These are phyloP conservation scores for Hyperoplus lanceolatus DNA, from an alignment of 2,797 vertebrate genomes.

Conservation along the genomic window DNA sequence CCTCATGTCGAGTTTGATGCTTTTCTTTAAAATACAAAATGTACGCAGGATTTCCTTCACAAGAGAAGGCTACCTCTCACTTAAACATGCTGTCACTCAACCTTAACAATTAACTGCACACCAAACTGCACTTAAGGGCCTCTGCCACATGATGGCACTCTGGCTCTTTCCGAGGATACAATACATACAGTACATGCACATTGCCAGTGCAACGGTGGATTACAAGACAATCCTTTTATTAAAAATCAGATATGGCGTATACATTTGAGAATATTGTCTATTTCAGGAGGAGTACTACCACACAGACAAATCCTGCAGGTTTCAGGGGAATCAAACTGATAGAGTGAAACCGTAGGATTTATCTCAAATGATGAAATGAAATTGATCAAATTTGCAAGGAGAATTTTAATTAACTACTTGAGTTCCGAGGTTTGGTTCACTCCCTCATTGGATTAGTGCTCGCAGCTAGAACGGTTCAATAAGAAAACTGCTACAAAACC, in stretches of 20 bases:
- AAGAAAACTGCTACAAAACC: slow-evolving; percentile 55
- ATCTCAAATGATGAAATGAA: slow-evolving; percentile 77
- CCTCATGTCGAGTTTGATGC: background rate
- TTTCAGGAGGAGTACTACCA: slow-evolving; percentile 75
- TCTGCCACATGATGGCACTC: slow-evolving; percentile 75
- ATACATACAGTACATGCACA: background rate
- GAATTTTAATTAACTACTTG: slow-evolving; percentile 76
- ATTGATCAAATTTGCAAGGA: slow-evolving; percentile 70
- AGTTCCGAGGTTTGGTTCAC: slow-evolving; percentile 59
- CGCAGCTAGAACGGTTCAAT: slow-evolving; percentile 59
- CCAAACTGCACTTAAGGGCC: slow-evolving; percentile 26
- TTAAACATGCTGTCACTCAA: background rate
- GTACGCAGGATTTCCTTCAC: background rate
- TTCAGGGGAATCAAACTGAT: slow-evolving; percentile 69
- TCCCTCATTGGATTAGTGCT: slow-evolving; percentile 65
- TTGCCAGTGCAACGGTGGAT: slow-evolving; percentile 25
- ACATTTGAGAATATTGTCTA: slow-evolving; percentile 74
- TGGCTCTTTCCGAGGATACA: slow-evolving; percentile 53
- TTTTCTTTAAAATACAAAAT: background rate
- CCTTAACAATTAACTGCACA: background rate
- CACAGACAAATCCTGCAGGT: slow-evolving; percentile 64
- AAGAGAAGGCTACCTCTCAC: background rate
- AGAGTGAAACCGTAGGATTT: slow-evolving; percentile 68
- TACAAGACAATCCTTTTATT: slow-evolving; percentile 74
- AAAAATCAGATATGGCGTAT: slow-evolving; percentile 70